A percentile compares a stretch with the other conserved stretches of the same genome.
phyloP scores from a whole-genome alignment of 2,888 invertebrate species.

The Crossocerus cetratus region DNA sequence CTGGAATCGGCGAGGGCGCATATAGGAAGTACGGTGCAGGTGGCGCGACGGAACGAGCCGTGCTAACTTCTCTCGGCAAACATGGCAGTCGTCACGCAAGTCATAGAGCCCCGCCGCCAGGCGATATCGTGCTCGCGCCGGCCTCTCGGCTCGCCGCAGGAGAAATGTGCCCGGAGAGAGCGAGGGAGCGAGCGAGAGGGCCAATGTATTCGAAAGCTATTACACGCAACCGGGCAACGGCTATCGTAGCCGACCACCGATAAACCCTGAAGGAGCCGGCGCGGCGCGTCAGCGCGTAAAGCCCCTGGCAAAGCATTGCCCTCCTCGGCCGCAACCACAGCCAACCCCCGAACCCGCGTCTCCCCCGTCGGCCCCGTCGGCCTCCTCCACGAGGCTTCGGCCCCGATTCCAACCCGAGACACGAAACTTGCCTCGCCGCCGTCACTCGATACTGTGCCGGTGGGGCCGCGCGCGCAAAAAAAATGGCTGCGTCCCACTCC shows the following conservation, averaged over 20 bases:
- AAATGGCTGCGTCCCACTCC: no score
- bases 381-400: neutral
- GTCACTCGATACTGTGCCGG: no score
- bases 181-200: no score
- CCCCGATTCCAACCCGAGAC: no score
- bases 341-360: neutral
- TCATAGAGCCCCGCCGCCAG: constrained; percentile 57
- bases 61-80: constrained; percentile 66
- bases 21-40: constrained; percentile 35
- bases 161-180: constrained; percentile 38
- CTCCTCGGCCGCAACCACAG: neutral
- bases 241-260: constrained; percentile 13
- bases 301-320: neutral
- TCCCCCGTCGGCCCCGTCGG: neutral
- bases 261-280: neutral
- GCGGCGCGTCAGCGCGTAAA: neutral
- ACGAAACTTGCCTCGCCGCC: no score
- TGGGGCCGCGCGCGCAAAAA: no score
- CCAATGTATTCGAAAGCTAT: constrained; percentile 35
- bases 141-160: constrained; percentile 34
- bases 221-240: constrained; percentile 33
- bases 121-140: constrained; percentile 54
- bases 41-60: constrained; percentile 56
- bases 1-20: no score
- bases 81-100: constrained; percentile 75